Evolutionary conservation across 2,113 vertebrate genomes (phyloP).

Genomic region (Tyto alba): DNA sequence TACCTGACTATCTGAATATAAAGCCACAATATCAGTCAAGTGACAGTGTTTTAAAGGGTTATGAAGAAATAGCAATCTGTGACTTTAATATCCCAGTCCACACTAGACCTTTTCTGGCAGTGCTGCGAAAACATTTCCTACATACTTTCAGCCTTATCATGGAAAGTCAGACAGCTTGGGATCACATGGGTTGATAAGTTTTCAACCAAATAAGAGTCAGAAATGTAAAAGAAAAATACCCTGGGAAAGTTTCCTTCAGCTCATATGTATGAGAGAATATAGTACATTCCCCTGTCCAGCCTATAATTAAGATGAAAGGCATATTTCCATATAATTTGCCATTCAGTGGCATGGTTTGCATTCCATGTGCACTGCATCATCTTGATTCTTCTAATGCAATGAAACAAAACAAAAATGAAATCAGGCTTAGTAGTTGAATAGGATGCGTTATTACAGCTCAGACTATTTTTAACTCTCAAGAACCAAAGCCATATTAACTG

Average conservation of each 20-base stretch:
- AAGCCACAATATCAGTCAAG: neutral
- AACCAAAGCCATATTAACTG: slow-evolving; percentile 47
- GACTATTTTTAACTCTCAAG: slow-evolving; percentile 65
- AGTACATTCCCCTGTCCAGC: slow-evolving; percentile 72
- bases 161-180: slow-evolving; percentile 70
- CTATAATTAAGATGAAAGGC: slow-evolving; percentile 83
- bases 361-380: slow-evolving; percentile 68
- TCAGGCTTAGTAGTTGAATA: slow-evolving; percentile 51
- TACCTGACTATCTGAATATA: neutral
- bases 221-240: slow-evolving; percentile 79
- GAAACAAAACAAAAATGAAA: slow-evolving; percentile 58
- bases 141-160: slow-evolving; percentile 76
- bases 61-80: slow-evolving; percentile 2
- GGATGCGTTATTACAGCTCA: slow-evolving; percentile 45
- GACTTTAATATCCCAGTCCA: slow-evolving; percentile 20
- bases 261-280: slow-evolving; percentile 65
- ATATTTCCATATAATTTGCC: slow-evolving; percentile 73
- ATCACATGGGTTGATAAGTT: slow-evolving; percentile 70
- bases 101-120: slow-evolving; percentile 54
- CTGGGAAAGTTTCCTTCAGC: slow-evolving; percentile 75
- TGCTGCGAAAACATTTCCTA: slow-evolving; percentile 72
- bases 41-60: neutral
- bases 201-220: slow-evolving; percentile 77
- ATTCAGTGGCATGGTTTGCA: slow-evolving; percentile 75
- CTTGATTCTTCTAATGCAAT: slow-evolving; percentile 63